These are phyloP conservation scores for Amniataba percoides DNA, from an alignment of 2,797 vertebrate species.

Conservation along the genomic window DNA sequence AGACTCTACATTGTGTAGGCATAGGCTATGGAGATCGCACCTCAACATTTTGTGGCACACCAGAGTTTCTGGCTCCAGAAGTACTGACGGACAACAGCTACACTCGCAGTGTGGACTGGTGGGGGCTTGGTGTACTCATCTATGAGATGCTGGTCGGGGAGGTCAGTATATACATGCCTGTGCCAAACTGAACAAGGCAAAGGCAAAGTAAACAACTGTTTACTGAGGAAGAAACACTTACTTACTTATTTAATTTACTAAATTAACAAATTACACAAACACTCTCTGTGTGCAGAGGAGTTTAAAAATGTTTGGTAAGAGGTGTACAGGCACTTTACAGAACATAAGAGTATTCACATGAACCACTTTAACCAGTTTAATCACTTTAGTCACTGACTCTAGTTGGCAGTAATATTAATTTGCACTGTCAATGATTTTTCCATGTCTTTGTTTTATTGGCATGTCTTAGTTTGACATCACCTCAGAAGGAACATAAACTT, in stretches of 20 bases:
- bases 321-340: too few relatives aligned
- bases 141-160: conserved; percentile 98
- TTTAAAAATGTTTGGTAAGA: not conserved
- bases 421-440: too few relatives aligned
- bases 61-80: conserved; percentile 96
- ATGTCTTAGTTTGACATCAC: too few relatives aligned
- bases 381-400: too few relatives aligned
- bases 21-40: conserved; percentile 95
- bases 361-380: too few relatives aligned
- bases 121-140: conserved; percentile 95
- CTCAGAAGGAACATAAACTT: not conserved
- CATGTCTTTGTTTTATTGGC: too few relatives aligned
- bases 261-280: too few relatives aligned
- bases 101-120: conserved; percentile 97
- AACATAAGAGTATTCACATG: too few relatives aligned
- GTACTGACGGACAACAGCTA: conserved; percentile 94
- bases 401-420: too few relatives aligned
- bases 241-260: too few relatives aligned
- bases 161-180: conserved; percentile 83
- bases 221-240: too few relatives aligned
- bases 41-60: conserved; percentile 96
- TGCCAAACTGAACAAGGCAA: not conserved
- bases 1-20: conserved; percentile 78
- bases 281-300: too few relatives aligned
- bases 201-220: not conserved